Conservation (phyloP, 2,113 vertebrate genomes). For the Chinchilla lanigera region DNA sequence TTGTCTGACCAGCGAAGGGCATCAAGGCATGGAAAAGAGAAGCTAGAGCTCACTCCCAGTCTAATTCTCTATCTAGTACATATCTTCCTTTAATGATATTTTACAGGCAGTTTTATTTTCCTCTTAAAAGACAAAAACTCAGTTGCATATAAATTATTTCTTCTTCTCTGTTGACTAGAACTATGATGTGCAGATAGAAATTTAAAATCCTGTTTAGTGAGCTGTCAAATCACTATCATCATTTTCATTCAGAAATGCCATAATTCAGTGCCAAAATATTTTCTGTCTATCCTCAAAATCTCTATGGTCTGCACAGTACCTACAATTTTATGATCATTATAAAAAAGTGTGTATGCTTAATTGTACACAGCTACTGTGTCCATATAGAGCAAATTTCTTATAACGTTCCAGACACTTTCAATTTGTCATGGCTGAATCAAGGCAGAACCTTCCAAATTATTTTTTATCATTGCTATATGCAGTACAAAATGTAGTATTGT, state of each 20-base stretch:
- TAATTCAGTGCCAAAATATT: neutral
- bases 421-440: neutral
- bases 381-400: neutral
- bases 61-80: neutral
- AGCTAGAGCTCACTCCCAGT: neutral
- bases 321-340: neutral
- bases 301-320: neutral
- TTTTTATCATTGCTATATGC: neutral
- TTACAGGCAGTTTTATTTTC: neutral
- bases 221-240: neutral
- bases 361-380: neutral
- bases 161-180: neutral
- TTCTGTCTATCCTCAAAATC: neutral
- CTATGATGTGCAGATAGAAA: neutral
- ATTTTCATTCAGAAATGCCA: constrained; percentile 9
- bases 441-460: neutral
- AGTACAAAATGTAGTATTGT: neutral
- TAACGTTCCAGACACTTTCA: neutral
- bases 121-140: neutral
- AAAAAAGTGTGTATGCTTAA: neutral
- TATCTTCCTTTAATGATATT: neutral
- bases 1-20: neutral
- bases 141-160: neutral
- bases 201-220: neutral
- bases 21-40: neutral